Conservation (phyloP, 1,140 invertebrate genomes). For the Drosophila lacteicornis region DNA sequence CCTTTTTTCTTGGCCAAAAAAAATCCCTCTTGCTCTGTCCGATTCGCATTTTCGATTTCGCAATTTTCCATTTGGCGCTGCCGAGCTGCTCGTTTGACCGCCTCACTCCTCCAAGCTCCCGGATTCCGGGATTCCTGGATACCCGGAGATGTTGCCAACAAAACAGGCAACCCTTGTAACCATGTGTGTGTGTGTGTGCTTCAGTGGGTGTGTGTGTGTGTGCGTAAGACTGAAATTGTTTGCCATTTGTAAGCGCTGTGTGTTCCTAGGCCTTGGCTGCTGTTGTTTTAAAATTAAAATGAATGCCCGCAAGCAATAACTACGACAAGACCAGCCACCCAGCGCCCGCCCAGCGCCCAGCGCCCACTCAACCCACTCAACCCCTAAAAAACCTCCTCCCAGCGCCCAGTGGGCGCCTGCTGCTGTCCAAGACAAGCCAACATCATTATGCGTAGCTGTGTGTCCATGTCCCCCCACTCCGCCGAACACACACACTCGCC, state of each 20-base stretch:
- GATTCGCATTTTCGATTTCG: constrained; percentile 14
- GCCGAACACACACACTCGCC: constrained; percentile 1
- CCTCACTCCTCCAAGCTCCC: constrained; percentile 17
- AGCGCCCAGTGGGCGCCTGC: constrained; percentile 32
- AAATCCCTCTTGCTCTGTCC: background rate
- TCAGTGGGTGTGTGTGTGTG: background rate
- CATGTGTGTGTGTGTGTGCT: constrained; percentile 30
- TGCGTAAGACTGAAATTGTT: constrained; percentile 70
- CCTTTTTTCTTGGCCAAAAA: background rate
- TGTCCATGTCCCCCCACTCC: constrained; percentile 47
- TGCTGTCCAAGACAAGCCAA: constrained; percentile 81
- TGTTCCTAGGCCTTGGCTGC: constrained; percentile 72
- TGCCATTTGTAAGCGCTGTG: constrained; percentile 81
- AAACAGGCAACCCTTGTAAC: constrained; percentile 66
- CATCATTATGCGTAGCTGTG: constrained; percentile 82
- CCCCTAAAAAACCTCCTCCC: constrained; percentile 7
- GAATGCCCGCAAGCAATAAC: constrained; percentile 83
- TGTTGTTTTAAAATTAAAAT: constrained; percentile 84
- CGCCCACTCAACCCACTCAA: constrained; percentile 24
- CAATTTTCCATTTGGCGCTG: constrained; percentile 9
- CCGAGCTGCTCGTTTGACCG: constrained; percentile 54
- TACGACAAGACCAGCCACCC: constrained; percentile 68
- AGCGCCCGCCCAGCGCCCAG: constrained; percentile 5
- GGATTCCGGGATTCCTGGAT: constrained; percentile 17
- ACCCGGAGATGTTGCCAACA: constrained; percentile 41